Base-by-base conservation (phyloP, 2,888 invertebrate genomes). In the Galerucella pusilla region DNA sequence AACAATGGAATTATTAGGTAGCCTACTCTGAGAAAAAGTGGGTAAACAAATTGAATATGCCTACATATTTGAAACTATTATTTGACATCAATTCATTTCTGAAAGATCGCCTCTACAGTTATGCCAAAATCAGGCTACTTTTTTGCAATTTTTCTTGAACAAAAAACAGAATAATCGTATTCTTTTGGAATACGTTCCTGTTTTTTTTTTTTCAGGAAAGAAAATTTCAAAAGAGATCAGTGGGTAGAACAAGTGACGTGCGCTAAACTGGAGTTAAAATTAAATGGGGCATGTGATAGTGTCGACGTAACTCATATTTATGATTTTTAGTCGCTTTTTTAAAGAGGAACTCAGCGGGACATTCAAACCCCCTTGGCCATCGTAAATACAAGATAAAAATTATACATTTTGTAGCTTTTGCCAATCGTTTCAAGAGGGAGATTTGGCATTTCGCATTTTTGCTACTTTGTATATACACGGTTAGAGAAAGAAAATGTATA, bases 201-300 rank as follows among this genome's bases (percentile, higher is more conserved):
- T 69, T 54, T 25, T 61, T 57, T 61, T 57, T 64, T 61, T 46
- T 65, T 46, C 35, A n/a, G 25, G 52, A 57, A 59, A 73, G 64
- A 71, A 77, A 71, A 77, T 74, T 74, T 70, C 69, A 83, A 59
- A 54, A 66, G 69, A 60, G 72, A 59, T 86, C 84, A 77, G 72
- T 74, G 72, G 65, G 70, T 42, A 49, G 64, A 74, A 73, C 74
- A 76, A 74, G 73, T 73, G 71, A 73, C 72, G 77, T 74, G 71
- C 69, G 68, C 71, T 85, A 86, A 86, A 87, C 86, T 86, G 85
- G 85, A 87, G 86, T 85, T 84, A 78, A 84, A 85, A 86, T 86
- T 87, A 87, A 88, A 87, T 88, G 86, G 87, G 83, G 85, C 87
- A 86, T 87, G 85, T 86, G 86, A 87, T 87, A 86, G 87, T 85